A percentile compares a stretch with the other conserved stretches of the same genome.
phyloP scores from a whole-genome alignment of 2,888 invertebrate genomes.

The Ecdyonurus torrentis region DNA sequence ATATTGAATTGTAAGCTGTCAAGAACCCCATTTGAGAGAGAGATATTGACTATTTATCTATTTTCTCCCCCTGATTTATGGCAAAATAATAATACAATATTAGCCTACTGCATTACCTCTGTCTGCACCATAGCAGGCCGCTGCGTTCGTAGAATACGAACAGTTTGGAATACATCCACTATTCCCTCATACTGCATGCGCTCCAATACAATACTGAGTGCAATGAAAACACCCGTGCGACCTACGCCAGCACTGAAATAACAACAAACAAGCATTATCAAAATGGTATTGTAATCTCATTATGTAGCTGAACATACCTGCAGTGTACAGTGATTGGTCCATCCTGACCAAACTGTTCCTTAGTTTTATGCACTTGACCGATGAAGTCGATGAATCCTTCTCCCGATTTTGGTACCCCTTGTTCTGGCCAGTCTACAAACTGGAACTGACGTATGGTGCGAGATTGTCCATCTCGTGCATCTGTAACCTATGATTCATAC shows the following conservation, averaged over 20 bases:
- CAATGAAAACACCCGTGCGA: constrained; percentile 95
- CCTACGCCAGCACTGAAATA: constrained; percentile 85
- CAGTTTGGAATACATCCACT: constrained; percentile 98
- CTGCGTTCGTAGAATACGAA: constrained; percentile 93
- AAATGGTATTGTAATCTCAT: neutral
- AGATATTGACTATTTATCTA: no score
- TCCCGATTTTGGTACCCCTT: constrained; percentile 92
- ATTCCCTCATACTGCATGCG: constrained; percentile 98
- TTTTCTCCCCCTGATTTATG: no score
- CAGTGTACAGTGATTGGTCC: constrained; percentile 98
- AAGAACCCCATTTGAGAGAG: no score
- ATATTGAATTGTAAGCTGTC: no score
- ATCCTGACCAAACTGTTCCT: constrained; percentile 98
- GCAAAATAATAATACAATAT: no score
- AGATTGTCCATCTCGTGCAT: constrained; percentile 92
- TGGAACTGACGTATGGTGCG: constrained; percentile 93
- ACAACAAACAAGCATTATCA: neutral
- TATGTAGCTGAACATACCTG: constrained; percentile 36
- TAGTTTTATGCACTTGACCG: constrained; percentile 98
- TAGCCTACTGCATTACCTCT: no score
- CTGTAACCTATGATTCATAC: constrained; percentile 45
- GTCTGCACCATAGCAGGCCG: constrained; percentile 99
- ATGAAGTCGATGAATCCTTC: constrained; percentile 99
- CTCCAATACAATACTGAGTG: constrained; percentile 93
- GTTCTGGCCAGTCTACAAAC: constrained; percentile 93